Evolutionary conservation across 2,113 vertebrate species (phyloP).

Genomic region (Phrynosoma platyrhinos): DNA sequence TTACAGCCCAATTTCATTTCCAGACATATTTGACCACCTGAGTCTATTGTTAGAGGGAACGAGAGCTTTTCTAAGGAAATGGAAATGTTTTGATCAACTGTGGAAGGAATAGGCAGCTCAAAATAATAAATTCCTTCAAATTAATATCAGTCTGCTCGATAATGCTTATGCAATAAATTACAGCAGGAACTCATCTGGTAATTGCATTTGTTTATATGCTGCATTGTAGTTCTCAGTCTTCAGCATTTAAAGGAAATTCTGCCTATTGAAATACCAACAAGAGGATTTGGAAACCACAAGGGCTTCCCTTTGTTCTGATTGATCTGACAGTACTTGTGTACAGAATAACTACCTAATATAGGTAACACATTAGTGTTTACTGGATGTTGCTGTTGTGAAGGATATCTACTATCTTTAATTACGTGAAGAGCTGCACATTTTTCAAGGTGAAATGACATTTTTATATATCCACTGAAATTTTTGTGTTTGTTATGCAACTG

Average conservation of each 20-base stretch:
- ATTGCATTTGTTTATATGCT: not conserved
- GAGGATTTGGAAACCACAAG: not conserved
- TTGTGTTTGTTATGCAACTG: not conserved
- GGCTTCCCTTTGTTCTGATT: not conserved
- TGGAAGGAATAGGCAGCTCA: not conserved
- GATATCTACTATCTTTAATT: constrained; percentile 11
- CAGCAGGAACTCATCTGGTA: not conserved
- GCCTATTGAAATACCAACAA: not conserved
- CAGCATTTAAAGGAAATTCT: not conserved
- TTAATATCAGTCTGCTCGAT: not conserved
- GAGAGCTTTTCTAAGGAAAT: not conserved
- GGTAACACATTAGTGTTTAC: not conserved
- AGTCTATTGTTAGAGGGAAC: not conserved
- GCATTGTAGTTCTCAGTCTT: not conserved
- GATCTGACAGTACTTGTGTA: not conserved
- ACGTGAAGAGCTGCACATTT: not conserved
- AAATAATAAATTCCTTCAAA: not conserved
- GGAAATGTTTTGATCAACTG: not conserved
- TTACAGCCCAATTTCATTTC: not conserved
- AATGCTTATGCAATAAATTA: not conserved
- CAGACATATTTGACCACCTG: not conserved
- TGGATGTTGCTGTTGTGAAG: not conserved
- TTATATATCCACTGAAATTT: constrained; percentile 2
- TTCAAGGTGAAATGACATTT: constrained; percentile 26
- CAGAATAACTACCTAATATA: constrained; percentile 6